These are phyloP conservation scores for Carcharodon carcharias DNA, from an alignment of 2,797 vertebrate genomes.

Conservation along the genomic window DNA sequence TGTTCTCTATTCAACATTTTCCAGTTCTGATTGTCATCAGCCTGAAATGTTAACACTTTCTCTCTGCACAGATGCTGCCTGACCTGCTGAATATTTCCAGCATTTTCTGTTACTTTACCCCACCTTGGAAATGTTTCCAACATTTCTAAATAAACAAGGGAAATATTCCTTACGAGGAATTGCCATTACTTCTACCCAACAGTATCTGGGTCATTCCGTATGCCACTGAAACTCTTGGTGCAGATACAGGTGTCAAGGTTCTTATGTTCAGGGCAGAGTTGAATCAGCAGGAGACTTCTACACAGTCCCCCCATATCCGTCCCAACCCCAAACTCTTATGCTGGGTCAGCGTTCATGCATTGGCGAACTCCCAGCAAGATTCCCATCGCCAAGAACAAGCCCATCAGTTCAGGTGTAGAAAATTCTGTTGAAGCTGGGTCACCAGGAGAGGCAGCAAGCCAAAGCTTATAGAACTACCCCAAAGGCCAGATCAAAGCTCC, in stretches of 20 bases:
- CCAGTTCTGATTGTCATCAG: not conserved
- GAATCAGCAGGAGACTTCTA: not conserved
- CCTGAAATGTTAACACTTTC: no score
- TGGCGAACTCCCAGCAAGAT: not conserved
- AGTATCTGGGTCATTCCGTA: not conserved
- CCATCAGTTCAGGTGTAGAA: not conserved
- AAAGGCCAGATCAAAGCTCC: not conserved
- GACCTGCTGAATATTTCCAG: not conserved
- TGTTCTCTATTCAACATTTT: not conserved
- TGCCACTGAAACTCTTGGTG: not conserved
- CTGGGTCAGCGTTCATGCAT: not conserved
- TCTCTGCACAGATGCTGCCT: not conserved
- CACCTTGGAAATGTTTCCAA: not conserved
- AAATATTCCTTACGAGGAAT: not conserved
- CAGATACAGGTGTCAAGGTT: not conserved
- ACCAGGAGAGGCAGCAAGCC: not conserved
- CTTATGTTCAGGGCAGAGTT: not conserved
- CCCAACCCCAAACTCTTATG: not conserved
- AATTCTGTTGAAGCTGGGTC: not conserved
- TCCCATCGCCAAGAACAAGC: not conserved
- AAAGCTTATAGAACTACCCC: not conserved
- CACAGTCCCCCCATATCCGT: not conserved
- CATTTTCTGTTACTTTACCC: not conserved
- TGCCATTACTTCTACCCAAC: not conserved
- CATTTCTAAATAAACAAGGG: not conserved